Evolutionary conservation across 2,113 vertebrate genomes (phyloP).

Genomic region (Pontoporia blainvillei): DNA sequence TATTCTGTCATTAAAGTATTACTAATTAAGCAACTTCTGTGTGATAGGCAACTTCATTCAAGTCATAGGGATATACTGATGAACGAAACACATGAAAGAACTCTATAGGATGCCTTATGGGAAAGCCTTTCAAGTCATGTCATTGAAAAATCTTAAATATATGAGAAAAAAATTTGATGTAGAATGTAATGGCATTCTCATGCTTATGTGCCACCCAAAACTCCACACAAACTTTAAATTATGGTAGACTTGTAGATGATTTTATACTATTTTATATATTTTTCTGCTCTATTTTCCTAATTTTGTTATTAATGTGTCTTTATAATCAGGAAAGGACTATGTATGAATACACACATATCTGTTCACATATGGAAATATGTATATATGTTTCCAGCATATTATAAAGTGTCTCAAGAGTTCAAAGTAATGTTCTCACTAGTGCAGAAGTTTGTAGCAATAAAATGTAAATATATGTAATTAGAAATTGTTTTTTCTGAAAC

Average conservation of each 20-base stretch:
- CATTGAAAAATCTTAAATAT: not conserved
- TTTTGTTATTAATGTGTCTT: not conserved
- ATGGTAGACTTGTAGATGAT: not conserved
- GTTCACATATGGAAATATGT: not conserved
- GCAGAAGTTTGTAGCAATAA: not conserved
- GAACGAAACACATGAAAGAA: not conserved
- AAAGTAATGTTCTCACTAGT: not conserved
- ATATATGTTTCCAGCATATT: not conserved
- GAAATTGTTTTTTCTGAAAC: conserved; percentile 31
- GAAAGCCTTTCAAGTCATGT: not conserved
- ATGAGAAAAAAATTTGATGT: not conserved
- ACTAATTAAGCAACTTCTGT: not conserved
- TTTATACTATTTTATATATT: not conserved
- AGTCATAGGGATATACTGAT: not conserved
- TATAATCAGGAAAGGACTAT: not conserved
- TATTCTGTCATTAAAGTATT: not conserved
- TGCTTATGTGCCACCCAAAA: not conserved
- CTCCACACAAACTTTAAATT: not conserved
- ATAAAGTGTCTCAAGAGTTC: not conserved
- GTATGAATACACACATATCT: not conserved
- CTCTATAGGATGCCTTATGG: not conserved
- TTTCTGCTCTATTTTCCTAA: not conserved
- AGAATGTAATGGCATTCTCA: not conserved
- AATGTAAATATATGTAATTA: conserved; percentile 33
- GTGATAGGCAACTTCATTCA: not conserved